Conservation (phyloP, 1,140 invertebrate genomes). For the Babylonia areolata region DNA sequence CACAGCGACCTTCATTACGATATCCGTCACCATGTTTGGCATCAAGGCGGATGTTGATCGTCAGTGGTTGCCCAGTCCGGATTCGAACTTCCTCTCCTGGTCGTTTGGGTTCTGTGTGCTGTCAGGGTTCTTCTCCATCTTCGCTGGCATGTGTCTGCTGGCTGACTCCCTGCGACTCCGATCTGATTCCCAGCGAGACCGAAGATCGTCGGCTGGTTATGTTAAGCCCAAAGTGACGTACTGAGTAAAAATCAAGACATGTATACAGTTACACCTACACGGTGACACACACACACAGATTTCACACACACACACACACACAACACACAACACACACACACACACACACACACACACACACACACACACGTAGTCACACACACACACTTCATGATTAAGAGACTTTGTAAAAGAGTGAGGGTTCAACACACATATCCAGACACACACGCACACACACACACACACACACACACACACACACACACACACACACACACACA, state of each 20-base stretch:
- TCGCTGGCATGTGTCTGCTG: conserved; percentile 65
- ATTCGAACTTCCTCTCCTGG: conserved; percentile 96
- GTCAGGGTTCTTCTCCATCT: conserved; percentile 83
- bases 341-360: too few species aligned
- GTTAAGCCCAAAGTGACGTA: conserved; percentile 42
- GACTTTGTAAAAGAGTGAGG: too few species aligned
- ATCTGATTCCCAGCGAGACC: conserved; percentile 35
- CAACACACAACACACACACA: too few species aligned
- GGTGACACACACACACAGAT: too few species aligned
- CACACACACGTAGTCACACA: too few species aligned
- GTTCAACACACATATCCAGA: too few species aligned
- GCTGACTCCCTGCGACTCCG: conserved; percentile 50
- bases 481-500: too few species aligned
- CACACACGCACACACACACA: too few species aligned
- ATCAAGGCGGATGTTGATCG: conserved; percentile 91
- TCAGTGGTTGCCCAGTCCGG: conserved; percentile 96
- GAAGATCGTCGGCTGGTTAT: conserved; percentile 37
- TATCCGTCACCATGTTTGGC: conserved; percentile 91
- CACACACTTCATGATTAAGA: too few species aligned
- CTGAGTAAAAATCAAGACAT: background rate
- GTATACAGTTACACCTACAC: too few species aligned
- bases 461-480: too few species aligned
- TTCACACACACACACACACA: too few species aligned
- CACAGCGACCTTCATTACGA: conserved; percentile 86
- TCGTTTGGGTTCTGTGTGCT: conserved; percentile 94